A percentile compares a stretch with the other conserved stretches of the same genome.
phyloP scores from a whole-genome alignment of 2,888 invertebrate species.

The Argyresthia goedartella region DNA sequence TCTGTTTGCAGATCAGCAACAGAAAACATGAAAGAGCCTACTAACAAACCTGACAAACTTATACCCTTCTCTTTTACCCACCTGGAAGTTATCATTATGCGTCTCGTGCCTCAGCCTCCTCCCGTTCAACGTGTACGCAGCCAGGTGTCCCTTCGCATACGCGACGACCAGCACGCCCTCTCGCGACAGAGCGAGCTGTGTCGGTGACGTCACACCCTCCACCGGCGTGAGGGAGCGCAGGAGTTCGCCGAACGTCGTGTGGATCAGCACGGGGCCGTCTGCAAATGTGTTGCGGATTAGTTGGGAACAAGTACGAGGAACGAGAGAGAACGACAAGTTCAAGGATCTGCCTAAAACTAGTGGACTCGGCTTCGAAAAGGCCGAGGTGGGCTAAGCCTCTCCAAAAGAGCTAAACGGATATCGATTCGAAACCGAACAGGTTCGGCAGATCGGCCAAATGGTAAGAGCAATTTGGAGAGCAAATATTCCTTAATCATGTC shows the following conservation, averaged over 20 bases:
- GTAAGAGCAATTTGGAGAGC: no score
- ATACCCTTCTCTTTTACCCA: conserved; percentile 28
- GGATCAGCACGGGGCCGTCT: conserved; percentile 97
- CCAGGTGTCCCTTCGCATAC: conserved; percentile 92
- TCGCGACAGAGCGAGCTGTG: conserved; percentile 92
- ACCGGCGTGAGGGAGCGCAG: conserved; percentile 91
- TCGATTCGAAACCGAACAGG: no score
- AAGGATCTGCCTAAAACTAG: no score
- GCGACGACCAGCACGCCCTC: conserved; percentile 97
- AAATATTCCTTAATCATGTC: no score
- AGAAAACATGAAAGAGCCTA: no score
- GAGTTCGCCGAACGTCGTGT: conserved; percentile 97
- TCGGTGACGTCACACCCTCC: conserved; percentile 77
- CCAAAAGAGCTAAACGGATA: no score
- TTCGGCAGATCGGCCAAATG: no score
- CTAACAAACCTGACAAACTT: no score
- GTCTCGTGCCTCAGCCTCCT: conserved; percentile 89
- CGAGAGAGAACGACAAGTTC: no score
- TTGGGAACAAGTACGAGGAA: conserved; percentile 45
- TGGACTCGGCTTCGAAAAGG: no score
- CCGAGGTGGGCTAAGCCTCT: no score
- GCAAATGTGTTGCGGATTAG: conserved; percentile 9
- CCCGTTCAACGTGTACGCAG: conserved; percentile 95
- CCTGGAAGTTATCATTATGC: conserved; percentile 96
- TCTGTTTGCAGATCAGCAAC: no score